These are phyloP conservation scores for Miniopterus natalensis DNA, from an alignment of 2,113 vertebrate species.

Conservation along the genomic window DNA sequence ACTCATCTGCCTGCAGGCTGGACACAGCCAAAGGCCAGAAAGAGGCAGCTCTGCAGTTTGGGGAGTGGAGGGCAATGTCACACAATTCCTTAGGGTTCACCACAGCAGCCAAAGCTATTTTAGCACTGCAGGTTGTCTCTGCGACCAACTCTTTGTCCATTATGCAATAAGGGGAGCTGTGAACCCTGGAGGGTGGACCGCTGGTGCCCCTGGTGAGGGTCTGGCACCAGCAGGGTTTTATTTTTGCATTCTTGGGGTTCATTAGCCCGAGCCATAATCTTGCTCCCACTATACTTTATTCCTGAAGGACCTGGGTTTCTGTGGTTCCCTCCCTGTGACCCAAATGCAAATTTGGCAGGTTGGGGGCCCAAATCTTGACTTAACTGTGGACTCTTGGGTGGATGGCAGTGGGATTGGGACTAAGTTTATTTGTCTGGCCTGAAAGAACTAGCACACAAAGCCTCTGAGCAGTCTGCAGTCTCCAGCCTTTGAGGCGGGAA, in stretches of 20 bases:
- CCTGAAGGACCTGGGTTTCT: not conserved
- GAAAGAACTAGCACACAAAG: not conserved
- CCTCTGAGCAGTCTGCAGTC: not conserved
- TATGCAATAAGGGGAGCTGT: constrained; percentile 22
- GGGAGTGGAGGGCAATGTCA: not conserved
- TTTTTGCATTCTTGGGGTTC: not conserved
- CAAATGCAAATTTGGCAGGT: not conserved
- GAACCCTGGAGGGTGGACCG: not conserved
- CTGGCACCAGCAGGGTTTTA: not conserved
- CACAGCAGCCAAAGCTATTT: constrained; percentile 36
- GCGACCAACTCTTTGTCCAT: constrained; percentile 50
- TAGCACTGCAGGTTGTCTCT: constrained; percentile 53
- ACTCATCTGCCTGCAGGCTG: constrained; percentile 59
- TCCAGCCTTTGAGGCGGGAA: not conserved
- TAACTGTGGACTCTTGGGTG: not conserved
- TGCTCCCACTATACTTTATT: not conserved
- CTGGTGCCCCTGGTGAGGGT: not conserved
- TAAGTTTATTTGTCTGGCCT: not conserved
- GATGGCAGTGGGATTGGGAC: not conserved
- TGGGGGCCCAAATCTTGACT: not conserved
- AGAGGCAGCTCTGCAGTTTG: not conserved
- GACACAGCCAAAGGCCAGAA: not conserved
- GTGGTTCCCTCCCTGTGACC: not conserved
- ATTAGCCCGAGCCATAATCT: not conserved
- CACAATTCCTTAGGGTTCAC: constrained; percentile 30